phyloP scores from a whole-genome alignment of 2,888 invertebrate species.

The Lypha dubia region DNA sequence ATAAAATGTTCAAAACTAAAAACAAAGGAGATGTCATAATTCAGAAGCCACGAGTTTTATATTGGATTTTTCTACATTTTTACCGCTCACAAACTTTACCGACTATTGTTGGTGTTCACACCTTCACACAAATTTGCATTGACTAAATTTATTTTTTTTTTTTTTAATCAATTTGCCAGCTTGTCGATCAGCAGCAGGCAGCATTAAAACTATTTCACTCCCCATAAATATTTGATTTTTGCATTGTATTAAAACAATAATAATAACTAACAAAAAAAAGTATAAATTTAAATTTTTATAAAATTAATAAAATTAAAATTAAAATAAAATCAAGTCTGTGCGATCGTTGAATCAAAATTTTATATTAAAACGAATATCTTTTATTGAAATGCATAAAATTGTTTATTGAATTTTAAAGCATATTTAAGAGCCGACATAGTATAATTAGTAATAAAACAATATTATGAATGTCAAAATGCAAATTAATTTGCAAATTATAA shows the following conservation, averaged over 20 bases:
- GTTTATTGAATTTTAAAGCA: conserved; percentile 65
- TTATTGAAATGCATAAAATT: conserved; percentile 64
- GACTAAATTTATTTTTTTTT: conserved; percentile 11
- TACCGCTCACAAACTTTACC: conserved; percentile 17
- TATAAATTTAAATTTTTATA: conserved; percentile 10
- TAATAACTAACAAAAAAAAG: conserved; percentile 23
- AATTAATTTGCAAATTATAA: conserved; percentile 68
- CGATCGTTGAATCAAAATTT: conserved; percentile 36
- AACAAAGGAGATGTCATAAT: no score
- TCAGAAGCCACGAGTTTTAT: neutral
- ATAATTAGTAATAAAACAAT: conserved; percentile 65
- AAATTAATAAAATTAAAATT: conserved; percentile 27
- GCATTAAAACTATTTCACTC: conserved; percentile 52
- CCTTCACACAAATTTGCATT: conserved; percentile 33
- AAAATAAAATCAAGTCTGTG: conserved; percentile 1
- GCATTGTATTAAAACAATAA: conserved; percentile 4
- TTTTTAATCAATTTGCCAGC: conserved; percentile 31
- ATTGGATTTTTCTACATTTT: neutral
- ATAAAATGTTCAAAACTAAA: no score
- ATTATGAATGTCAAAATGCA: conserved; percentile 67
- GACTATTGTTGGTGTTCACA: conserved; percentile 51
- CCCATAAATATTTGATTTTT: conserved; percentile 62
- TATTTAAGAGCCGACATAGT: conserved; percentile 68
- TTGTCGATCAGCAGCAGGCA: conserved; percentile 31
- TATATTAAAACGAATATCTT: conserved; percentile 48